Evolutionary conservation across 1,140 invertebrate genomes (phyloP), one percentile per base, ranked within the genome.

Genomic region (Papilio aristodemus): DNA sequence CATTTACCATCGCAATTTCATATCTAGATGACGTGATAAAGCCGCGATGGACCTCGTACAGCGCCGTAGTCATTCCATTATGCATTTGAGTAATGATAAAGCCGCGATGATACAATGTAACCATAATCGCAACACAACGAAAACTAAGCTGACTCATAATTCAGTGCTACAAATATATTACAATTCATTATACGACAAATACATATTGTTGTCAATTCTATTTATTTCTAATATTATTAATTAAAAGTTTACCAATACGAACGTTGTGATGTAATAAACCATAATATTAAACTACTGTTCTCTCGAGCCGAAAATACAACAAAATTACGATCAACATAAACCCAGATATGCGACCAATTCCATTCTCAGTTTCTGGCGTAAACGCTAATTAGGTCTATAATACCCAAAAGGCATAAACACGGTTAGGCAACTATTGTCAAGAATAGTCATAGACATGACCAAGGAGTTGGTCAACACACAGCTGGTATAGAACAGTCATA

Each of bases 21-120:
- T 68, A 71, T 74, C 72, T 71, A 76, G 75, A 76, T 74, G 64
- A 71, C 70, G 60, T 54, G 75, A 76, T 72, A 76, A 69, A 54
- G 63, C 68, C 64, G 60, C 60, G 59, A 62, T 62, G 59, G 57
- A 32, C 25, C 57, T 58, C 57, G 57, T 22, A 58, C 57, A 32
- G 0, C 25, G 57, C 22, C 8, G 22, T 6, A 58, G 5, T 36
- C 13, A 27, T 32, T 58, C 57, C 57, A 27, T 58, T 27, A 58
- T 58, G 57, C 57, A 25, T 58, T 58, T 27, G 27, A 58, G 13
- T 27, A 58, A 58, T 58, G 22, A 36, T 36, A 58, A 58, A 58
- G 10, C 27, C 14, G 11, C 27, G 27, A 58, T 58, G 22, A 14
- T 58, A 58, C 25, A 58, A 13, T 58, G 27, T 54, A 11, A 54